Conservation (phyloP, 1,140 invertebrate species). For the Zaprionus kolodkinae region DNA sequence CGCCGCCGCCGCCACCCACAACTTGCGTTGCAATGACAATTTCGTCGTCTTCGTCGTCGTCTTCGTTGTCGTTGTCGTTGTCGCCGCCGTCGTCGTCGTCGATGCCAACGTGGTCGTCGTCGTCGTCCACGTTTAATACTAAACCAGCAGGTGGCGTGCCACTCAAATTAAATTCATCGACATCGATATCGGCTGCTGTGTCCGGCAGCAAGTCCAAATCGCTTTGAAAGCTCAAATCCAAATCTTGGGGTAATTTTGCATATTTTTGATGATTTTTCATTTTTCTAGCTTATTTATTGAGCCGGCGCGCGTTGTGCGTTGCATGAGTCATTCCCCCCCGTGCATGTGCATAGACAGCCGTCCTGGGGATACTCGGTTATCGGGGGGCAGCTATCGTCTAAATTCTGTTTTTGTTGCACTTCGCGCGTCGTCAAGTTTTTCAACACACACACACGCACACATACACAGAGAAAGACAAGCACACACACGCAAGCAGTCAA, state of each 20-base stretch:
- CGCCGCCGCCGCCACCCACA: conserved; percentile 22
- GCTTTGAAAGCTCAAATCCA: conserved; percentile 81
- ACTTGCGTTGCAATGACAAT: conserved; percentile 66
- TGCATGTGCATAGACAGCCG: conserved; percentile 28
- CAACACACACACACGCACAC: conserved; percentile 16
- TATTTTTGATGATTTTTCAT: conserved; percentile 84
- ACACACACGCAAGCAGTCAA: conserved; percentile 2
- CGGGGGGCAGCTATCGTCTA: conserved; percentile 34
- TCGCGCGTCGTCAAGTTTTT: conserved; percentile 23
- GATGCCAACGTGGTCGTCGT: conserved; percentile 45
- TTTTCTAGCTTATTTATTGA: conserved; percentile 55
- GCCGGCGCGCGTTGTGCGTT: conserved; percentile 17
- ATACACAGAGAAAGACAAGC: not conserved
- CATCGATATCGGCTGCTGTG: conserved; percentile 70
- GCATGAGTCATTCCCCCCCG: conserved; percentile 41
- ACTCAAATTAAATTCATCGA: conserved; percentile 64
- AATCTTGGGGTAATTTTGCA: conserved; percentile 81
- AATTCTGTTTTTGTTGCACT: conserved; percentile 40
- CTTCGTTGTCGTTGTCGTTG: conserved; percentile 11
- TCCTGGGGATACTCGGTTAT: conserved; percentile 35
- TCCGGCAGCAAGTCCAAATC: conserved; percentile 77
- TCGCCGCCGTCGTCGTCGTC: conserved; percentile 22
- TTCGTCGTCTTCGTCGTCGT: conserved; percentile 60
- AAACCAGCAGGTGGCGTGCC: conserved; percentile 60
- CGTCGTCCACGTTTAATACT: conserved; percentile 45